Conservation (phyloP, 2,113 vertebrate genomes). For the Stigmatopora argus region DNA sequence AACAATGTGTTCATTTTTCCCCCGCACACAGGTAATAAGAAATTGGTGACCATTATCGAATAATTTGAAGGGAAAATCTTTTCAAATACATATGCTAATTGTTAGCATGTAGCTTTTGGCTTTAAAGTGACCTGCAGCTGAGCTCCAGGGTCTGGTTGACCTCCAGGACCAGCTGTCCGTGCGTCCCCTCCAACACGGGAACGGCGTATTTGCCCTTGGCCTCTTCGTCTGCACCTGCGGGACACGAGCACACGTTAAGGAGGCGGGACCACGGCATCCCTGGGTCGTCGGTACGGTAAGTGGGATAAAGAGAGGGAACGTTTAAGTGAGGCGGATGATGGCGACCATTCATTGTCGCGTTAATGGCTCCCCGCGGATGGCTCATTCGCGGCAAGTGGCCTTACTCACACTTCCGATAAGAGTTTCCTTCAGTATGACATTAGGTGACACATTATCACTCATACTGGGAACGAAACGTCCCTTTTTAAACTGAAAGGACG, state of each 20-base stretch:
- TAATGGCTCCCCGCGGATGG: constrained; percentile 61
- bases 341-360: constrained; percentile 32
- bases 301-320: neutral
- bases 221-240: constrained; percentile 47
- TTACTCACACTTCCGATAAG: constrained; percentile 59
- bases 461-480: neutral
- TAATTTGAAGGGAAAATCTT: too few species aligned
- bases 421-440: constrained; percentile 54
- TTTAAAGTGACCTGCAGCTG: constrained; percentile 83
- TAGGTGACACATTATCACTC: neutral
- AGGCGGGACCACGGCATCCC: neutral
- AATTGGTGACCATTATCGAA: too few species aligned
- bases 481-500: too few species aligned
- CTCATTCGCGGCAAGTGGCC: constrained; percentile 39
- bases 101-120: neutral
- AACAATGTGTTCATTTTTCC: too few species aligned
- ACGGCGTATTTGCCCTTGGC: constrained; percentile 74
- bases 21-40: too few species aligned
- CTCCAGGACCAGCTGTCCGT: constrained; percentile 74
- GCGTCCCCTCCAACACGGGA: constrained; percentile 79
- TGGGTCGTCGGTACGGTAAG: neutral
- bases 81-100: neutral
- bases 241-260: neutral
- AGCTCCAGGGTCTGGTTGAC: constrained; percentile 80
- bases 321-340: neutral